phyloP scores from a whole-genome alignment of 1,140 invertebrate genomes.

The Drosophila littoralis region DNA sequence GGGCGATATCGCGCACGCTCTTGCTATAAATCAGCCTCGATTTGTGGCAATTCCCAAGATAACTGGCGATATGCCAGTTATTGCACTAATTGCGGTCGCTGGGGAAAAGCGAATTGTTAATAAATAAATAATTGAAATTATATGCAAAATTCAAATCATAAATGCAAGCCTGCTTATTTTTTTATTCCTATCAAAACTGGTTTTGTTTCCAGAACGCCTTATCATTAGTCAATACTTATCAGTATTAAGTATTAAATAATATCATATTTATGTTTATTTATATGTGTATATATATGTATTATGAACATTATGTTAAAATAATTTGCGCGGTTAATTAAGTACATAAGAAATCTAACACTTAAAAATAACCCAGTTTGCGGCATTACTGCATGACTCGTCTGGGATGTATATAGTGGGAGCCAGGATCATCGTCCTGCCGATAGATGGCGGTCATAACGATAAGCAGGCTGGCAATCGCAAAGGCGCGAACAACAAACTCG shows the following conservation, averaged over 20 bases:
- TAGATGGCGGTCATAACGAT: constrained; percentile 62
- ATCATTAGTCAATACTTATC: too few species aligned
- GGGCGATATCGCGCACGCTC: background rate
- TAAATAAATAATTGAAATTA: background rate
- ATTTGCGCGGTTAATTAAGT: background rate
- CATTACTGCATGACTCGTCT: constrained; percentile 51
- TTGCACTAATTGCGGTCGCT: too few species aligned
- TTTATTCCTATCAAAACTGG: background rate
- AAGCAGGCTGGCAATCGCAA: constrained; percentile 46
- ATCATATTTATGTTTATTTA: too few species aligned
- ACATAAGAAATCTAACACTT: background rate
- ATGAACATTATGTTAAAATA: background rate
- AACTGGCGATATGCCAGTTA: too few species aligned
- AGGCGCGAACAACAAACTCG: constrained; percentile 8
- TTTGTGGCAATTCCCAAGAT: background rate
- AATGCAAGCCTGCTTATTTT: background rate
- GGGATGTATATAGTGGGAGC: constrained; percentile 65
- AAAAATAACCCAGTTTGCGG: background rate
- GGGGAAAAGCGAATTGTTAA: background rate
- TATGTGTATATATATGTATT: background rate
- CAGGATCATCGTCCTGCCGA: constrained; percentile 41
- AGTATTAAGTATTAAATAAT: background rate
- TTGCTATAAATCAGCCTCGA: background rate
- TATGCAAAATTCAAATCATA: constrained; percentile 2
- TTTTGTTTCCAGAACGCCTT: background rate